Percentiles rank a stretch among this genome's conserved stretches.
Evolutionary conservation across 2,113 vertebrate species (phyloP).

Genomic region (Fregetta grallaria): DNA sequence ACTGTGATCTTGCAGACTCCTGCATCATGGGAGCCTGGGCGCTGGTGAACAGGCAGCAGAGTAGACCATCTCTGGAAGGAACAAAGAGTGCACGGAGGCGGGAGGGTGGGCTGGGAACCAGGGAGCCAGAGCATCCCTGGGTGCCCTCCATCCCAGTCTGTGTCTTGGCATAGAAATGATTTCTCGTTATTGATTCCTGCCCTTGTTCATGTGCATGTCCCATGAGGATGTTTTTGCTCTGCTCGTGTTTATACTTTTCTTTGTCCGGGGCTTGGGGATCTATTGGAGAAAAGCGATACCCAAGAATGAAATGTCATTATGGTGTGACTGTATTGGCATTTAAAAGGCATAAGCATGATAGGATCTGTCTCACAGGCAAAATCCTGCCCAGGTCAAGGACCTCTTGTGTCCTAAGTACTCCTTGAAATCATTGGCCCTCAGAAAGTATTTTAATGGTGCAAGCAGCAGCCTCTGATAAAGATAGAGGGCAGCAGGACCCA

Average conservation of each 20-base stretch:
- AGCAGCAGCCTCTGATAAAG: not conserved
- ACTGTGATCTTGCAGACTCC: conserved; percentile 34
- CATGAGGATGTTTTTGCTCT: not conserved
- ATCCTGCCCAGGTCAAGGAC: not conserved
- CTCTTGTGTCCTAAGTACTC: not conserved
- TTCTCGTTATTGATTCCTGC: not conserved
- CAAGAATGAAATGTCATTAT: not conserved
- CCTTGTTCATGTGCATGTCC: not conserved
- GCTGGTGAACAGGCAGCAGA: not conserved
- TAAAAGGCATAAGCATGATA: not conserved
- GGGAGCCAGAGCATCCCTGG: not conserved
- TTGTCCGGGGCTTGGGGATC: not conserved
- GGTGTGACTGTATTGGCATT: not conserved
- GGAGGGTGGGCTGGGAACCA: not conserved
- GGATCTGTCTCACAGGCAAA: not conserved
- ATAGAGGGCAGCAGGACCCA: not conserved
- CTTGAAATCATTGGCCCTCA: not conserved
- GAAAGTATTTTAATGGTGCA: not conserved
- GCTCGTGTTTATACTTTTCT: not conserved
- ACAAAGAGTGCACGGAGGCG: not conserved
- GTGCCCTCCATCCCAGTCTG: not conserved
- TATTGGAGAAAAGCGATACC: not conserved
- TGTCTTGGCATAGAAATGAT: not conserved
- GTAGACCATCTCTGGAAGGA: not conserved
- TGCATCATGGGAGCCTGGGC: conserved; percentile 9